These are phyloP conservation scores for Abramis brama DNA, from an alignment of 2,113 vertebrate species.

Conservation along the genomic window DNA sequence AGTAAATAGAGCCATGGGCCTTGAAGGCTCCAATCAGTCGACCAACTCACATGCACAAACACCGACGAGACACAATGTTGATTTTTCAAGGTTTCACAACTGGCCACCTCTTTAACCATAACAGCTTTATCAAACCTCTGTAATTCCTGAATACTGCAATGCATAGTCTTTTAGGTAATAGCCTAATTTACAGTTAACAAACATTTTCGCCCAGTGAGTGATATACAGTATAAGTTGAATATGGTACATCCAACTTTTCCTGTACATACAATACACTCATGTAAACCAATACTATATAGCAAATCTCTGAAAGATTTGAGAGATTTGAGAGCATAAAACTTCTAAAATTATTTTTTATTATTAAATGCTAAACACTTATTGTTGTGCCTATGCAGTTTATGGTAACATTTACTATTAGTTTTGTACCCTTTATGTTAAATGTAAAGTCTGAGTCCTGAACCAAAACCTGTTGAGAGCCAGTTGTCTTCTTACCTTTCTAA, in stretches of 20 bases:
- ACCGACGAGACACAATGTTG: slow-evolving; percentile 61
- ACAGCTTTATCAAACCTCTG: not conserved
- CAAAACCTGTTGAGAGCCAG: not conserved
- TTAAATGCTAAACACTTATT: too few species aligned
- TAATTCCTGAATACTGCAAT: not conserved
- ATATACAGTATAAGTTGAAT: not conserved
- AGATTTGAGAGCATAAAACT: not conserved
- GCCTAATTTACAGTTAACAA: not conserved
- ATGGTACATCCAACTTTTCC: not conserved
- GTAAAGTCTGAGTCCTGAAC: not conserved
- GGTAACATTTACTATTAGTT: too few species aligned
- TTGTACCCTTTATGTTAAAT: too few species aligned
- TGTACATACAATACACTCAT: not conserved
- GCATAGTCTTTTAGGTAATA: not conserved
- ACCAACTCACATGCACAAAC: slow-evolving; percentile 37
- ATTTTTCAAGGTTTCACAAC: slow-evolving; percentile 53
- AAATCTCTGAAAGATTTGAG: too few species aligned
- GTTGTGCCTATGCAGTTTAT: too few species aligned
- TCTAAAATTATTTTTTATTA: not conserved
- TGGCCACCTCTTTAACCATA: not conserved
- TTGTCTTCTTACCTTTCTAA: not conserved
- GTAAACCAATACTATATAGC: not conserved
- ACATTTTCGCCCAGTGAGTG: not conserved
- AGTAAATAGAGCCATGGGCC: not conserved
- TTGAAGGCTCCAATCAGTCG: not conserved